Percentiles rank a stretch among this genome's conserved stretches.
Conservation (phyloP, 2,888 invertebrate species). For the Drosophila putrida region DNA sequence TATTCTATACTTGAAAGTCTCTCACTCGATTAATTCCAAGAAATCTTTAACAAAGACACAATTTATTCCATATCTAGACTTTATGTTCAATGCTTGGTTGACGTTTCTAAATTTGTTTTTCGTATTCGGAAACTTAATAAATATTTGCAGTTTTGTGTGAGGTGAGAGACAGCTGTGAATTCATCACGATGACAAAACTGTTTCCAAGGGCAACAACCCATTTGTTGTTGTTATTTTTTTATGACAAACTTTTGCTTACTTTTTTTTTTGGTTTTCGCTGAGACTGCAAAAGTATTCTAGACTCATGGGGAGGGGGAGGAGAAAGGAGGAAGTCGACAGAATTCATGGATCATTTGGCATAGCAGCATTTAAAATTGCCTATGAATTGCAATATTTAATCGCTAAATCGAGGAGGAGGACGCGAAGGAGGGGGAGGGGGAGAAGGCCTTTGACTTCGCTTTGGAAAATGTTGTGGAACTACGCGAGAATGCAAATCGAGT, state of each 20-base stretch:
- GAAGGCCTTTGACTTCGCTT: constrained; percentile 59
- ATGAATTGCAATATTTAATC: constrained; percentile 19
- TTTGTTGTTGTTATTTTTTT: neutral
- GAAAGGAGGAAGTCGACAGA: constrained; percentile 15
- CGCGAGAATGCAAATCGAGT: constrained; percentile 51
- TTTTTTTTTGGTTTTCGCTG: constrained; percentile 29
- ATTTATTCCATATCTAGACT: constrained; percentile 6
- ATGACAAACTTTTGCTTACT: constrained; percentile 23
- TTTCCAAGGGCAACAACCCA: constrained; percentile 47
- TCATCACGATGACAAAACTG: constrained; percentile 32
- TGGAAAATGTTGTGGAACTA: constrained; percentile 35
- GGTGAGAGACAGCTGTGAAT: constrained; percentile 23
- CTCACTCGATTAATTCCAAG: constrained; percentile 4
- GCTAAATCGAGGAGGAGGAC: neutral
- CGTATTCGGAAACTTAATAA: constrained; percentile 14
- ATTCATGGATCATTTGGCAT: constrained; percentile 73
- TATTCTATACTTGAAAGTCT: no score
- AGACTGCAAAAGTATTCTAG: constrained; percentile 36
- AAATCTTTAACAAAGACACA: neutral
- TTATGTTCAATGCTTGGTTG: constrained; percentile 10
- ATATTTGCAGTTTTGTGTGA: constrained; percentile 11
- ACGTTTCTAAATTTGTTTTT: constrained; percentile 17
- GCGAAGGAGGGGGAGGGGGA: neutral
- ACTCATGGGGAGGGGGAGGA: constrained; percentile 6
- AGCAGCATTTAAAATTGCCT: constrained; percentile 24